Conservation (phyloP, 2,888 invertebrate species). For the Metalampra italica region DNA sequence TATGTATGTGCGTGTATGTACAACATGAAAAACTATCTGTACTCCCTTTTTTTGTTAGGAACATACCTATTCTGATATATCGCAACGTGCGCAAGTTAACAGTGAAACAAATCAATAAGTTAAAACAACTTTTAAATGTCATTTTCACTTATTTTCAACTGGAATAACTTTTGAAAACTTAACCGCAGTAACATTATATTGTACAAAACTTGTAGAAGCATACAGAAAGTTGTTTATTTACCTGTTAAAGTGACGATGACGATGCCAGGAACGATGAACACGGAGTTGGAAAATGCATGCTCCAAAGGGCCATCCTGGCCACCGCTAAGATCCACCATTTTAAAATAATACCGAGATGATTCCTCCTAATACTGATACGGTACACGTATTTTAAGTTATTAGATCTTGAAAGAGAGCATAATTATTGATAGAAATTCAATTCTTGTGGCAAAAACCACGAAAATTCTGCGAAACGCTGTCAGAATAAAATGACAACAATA, state of each 20-base stretch:
- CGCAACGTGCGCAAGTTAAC: too few species aligned
- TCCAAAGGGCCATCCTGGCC: slow-evolving; percentile 89
- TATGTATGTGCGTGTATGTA: too few species aligned
- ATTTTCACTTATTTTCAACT: not conserved
- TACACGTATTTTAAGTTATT: slow-evolving; percentile 13
- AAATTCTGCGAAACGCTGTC: slow-evolving; percentile 8
- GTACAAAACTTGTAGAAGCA: not conserved
- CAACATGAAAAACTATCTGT: too few species aligned
- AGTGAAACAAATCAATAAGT: not conserved
- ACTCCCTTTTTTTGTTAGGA: too few species aligned
- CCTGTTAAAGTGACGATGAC: slow-evolving; percentile 88
- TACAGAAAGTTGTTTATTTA: slow-evolving; percentile 54
- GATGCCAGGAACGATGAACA: slow-evolving; percentile 91
- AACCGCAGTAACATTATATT: not conserved
- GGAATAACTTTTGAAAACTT: not conserved
- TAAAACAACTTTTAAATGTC: not conserved
- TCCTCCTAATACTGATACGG: slow-evolving; percentile 36
- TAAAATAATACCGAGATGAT: slow-evolving; percentile 45
- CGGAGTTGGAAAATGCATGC: slow-evolving; percentile 92
- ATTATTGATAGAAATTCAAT: slow-evolving; percentile 10
- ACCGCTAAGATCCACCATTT: slow-evolving; percentile 91
- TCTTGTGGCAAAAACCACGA: slow-evolving; percentile 13
- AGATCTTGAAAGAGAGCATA: slow-evolving; percentile 26
- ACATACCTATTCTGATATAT: too few species aligned
- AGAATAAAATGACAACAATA: not conserved